These are phyloP conservation scores for Tenodera sinensis DNA, from an alignment of 2,888 invertebrate genomes.

Conservation along the genomic window DNA sequence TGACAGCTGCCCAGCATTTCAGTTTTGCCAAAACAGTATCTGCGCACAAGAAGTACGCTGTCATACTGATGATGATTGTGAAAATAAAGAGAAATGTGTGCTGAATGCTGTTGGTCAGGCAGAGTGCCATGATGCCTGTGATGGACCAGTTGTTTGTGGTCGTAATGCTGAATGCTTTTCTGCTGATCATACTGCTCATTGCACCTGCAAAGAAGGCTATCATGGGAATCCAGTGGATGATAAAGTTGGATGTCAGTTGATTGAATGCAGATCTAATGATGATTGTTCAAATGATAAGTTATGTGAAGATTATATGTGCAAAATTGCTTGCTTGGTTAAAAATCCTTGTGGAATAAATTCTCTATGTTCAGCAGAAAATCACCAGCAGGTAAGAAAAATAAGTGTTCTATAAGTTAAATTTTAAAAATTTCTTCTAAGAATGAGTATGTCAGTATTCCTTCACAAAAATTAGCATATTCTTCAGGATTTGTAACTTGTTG, in stretches of 20 bases:
- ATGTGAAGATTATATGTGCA: slow-evolving; percentile 78
- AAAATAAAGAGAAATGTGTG: slow-evolving; percentile 67
- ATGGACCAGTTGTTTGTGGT: slow-evolving; percentile 67
- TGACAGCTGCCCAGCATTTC: slow-evolving; percentile 77
- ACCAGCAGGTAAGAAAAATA: slow-evolving; percentile 55
- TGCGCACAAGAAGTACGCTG: slow-evolving; percentile 82
- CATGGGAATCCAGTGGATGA: slow-evolving; percentile 71
- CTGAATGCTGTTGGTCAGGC: slow-evolving; percentile 65
- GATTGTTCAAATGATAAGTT: slow-evolving; percentile 80
- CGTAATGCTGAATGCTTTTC: slow-evolving; percentile 78
- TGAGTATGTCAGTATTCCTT: too few relatives aligned
- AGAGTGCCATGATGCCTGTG: slow-evolving; percentile 73
- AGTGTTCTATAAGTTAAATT: not conserved
- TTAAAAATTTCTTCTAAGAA: too few relatives aligned
- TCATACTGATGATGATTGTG: slow-evolving; percentile 67
- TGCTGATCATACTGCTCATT: slow-evolving; percentile 68
- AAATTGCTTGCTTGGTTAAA: slow-evolving; percentile 78
- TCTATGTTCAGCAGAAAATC: slow-evolving; percentile 79
- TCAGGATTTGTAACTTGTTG: too few relatives aligned
- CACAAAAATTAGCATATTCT: too few relatives aligned
- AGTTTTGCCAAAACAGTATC: slow-evolving; percentile 78
- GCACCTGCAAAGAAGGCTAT: slow-evolving; percentile 74
- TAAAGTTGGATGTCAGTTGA: slow-evolving; percentile 71
- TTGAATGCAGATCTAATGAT: slow-evolving; percentile 67
- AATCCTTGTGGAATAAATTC: slow-evolving; percentile 84